A percentile compares a stretch with the other conserved stretches of the same genome.
Evolutionary conservation across 1,140 invertebrate genomes (phyloP).

Genomic region (Drosophila suzukii): DNA sequence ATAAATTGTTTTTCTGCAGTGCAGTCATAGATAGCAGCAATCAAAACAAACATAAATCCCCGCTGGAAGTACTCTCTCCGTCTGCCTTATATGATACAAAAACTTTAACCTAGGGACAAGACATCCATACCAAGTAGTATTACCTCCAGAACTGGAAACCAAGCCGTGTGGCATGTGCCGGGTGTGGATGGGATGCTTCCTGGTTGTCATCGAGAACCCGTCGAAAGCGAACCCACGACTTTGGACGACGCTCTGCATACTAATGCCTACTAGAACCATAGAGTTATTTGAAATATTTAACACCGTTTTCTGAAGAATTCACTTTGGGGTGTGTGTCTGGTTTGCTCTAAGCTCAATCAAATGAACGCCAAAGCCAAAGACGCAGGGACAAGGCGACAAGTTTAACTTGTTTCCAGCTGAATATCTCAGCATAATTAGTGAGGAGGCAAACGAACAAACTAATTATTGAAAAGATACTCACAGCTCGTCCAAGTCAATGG

Average conservation of each 20-base stretch:
- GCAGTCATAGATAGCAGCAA: constrained; percentile 41
- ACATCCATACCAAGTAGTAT: constrained; percentile 65
- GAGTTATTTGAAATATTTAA: constrained; percentile 74
- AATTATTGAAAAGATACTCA: constrained; percentile 58
- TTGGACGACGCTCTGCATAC: constrained; percentile 61
- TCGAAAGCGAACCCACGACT: constrained; percentile 27
- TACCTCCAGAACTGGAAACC: constrained; percentile 21
- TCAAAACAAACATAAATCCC: constrained; percentile 57
- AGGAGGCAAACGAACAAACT: constrained; percentile 42
- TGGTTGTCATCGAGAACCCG: constrained; percentile 48
- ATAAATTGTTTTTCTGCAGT: constrained; percentile 7
- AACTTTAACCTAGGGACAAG: constrained; percentile 47
- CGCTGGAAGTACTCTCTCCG: constrained; percentile 28
- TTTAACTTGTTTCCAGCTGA: constrained; percentile 68
- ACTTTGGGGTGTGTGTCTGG: constrained; percentile 25
- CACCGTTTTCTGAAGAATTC: constrained; percentile 45
- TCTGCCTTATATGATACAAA: constrained; percentile 54
- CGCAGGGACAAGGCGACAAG: constrained; percentile 46
- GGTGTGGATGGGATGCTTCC: constrained; percentile 48
- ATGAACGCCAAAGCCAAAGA: constrained; percentile 22
- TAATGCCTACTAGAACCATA: constrained; percentile 47
- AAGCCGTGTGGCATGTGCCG: constrained; percentile 64
- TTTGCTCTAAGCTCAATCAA: constrained; percentile 42
- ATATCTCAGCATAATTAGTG: constrained; percentile 59
- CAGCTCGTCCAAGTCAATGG: constrained; percentile 22